Conservation (phyloP, 37 sponge, comb jelly and placozoan genomes). For the Aplysina aerophoba region DNA sequence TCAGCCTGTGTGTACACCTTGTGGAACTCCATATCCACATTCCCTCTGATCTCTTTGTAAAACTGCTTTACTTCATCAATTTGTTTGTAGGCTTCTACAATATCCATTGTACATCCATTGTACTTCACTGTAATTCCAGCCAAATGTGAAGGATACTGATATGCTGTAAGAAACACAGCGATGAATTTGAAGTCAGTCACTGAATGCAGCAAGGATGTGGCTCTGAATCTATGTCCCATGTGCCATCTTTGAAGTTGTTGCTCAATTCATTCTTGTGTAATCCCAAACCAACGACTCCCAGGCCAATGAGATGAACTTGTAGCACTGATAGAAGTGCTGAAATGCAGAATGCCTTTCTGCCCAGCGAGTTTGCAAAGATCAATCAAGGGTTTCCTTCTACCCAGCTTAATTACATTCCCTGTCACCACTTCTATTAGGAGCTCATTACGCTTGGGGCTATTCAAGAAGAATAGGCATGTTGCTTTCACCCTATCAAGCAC, state of each 20-base stretch:
- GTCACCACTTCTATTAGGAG: constrained; percentile 30
- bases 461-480: constrained; percentile 37
- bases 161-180: not conserved
- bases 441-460: constrained; percentile 51
- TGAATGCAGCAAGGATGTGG: constrained; percentile 41
- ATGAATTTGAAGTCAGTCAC: constrained; percentile 47
- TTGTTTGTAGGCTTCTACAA: constrained; percentile 38
- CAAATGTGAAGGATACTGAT: constrained; percentile 44
- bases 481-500: constrained; percentile 31
- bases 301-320: constrained; percentile 35
- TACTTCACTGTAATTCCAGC: constrained; percentile 52
- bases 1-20: too few species aligned
- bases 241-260: constrained; percentile 9
- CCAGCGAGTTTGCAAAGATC: constrained; percentile 65
- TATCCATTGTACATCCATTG: constrained; percentile 46
- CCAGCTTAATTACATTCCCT: constrained; percentile 2
- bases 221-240: constrained; percentile 42
- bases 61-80: not conserved
- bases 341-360: constrained; percentile 56
- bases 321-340: constrained; percentile 59
- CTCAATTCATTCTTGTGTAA: constrained; percentile 37
- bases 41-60: constrained; percentile 13
- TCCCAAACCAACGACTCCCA: constrained; percentile 32
- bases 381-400: constrained; percentile 40
- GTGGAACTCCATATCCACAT: not conserved